These are phyloP conservation scores for Thera britannica DNA, from an alignment of 2,888 invertebrate species.

Conservation along the genomic window DNA sequence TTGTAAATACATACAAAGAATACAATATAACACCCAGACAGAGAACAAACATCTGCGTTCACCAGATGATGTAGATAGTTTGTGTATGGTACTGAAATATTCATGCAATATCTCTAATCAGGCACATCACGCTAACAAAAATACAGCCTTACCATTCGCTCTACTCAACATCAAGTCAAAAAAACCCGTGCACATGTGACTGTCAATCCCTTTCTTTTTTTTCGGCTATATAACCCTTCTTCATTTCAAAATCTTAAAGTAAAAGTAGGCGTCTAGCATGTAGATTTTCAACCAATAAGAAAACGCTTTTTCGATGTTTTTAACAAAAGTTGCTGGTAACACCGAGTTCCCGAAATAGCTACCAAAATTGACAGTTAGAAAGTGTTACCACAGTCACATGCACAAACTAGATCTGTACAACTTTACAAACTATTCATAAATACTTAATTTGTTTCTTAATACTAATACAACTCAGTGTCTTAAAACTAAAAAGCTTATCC, in stretches of 20 bases:
- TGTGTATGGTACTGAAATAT: constrained; percentile 21
- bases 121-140: constrained; percentile 75
- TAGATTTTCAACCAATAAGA: neutral
- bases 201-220: constrained; percentile 5
- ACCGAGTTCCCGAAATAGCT: neutral
- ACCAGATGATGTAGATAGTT: neutral
- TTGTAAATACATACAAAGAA: too few relatives aligned
- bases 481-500: constrained; percentile 74
- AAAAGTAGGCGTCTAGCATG: neutral
- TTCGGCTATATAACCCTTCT: neutral
- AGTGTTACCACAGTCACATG: constrained; percentile 24
- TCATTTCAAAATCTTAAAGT: neutral
- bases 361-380: constrained; percentile 3
- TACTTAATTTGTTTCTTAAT: constrained; percentile 44
- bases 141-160: constrained; percentile 61
- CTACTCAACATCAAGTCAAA: constrained; percentile 47
- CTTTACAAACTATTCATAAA: constrained; percentile 38
- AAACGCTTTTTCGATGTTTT: neutral
- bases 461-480: constrained; percentile 51
- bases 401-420: constrained; percentile 24
- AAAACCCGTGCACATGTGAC: constrained; percentile 49
- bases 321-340: neutral
- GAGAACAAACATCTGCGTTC: too few relatives aligned
- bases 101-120: constrained; percentile 66
- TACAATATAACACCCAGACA: too few relatives aligned